Conservation (phyloP, 2,113 vertebrate species). For the Eulemur macaco region DNA sequence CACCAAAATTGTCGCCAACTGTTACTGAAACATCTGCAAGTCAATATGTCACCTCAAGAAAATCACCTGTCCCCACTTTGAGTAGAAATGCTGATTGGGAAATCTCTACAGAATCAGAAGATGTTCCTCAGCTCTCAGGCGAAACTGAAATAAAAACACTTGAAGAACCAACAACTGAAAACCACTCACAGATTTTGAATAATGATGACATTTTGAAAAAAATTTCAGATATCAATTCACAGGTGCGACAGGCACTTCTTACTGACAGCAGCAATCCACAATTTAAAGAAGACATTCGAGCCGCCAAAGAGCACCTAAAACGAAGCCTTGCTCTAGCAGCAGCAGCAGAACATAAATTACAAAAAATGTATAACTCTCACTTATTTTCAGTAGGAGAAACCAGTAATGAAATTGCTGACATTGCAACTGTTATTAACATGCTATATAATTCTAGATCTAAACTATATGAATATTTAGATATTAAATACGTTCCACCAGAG, state of each 20-base stretch:
- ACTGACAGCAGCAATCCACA: neutral
- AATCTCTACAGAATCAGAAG: neutral
- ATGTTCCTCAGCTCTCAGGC: constrained; percentile 71
- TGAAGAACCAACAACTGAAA: neutral
- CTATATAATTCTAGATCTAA: constrained; percentile 61
- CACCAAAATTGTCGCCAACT: fast-evolving
- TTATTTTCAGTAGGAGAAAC: neutral
- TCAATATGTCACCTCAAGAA: too few relatives aligned
- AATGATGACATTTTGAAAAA: constrained; percentile 38
- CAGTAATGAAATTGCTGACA: neutral
- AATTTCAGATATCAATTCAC: neutral
- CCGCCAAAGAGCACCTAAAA: constrained; percentile 31
- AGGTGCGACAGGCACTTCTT: neutral
- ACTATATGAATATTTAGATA: constrained; percentile 32
- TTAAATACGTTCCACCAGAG: constrained; percentile 45
- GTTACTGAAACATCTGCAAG: neutral
- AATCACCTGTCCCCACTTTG: fast-evolving
- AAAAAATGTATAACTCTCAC: constrained; percentile 34
- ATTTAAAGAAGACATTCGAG: neutral
- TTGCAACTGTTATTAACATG: constrained; percentile 55
- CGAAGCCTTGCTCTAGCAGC: constrained; percentile 36
- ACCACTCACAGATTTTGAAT: neutral
- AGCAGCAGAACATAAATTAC: constrained; percentile 1
- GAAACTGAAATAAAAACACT: neutral
- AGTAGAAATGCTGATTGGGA: fast-evolving